Percentiles rank a stretch among this genome's conserved stretches.
Evolutionary conservation across 2,797 vertebrate genomes (phyloP).

Genomic region (Sparus aurata): DNA sequence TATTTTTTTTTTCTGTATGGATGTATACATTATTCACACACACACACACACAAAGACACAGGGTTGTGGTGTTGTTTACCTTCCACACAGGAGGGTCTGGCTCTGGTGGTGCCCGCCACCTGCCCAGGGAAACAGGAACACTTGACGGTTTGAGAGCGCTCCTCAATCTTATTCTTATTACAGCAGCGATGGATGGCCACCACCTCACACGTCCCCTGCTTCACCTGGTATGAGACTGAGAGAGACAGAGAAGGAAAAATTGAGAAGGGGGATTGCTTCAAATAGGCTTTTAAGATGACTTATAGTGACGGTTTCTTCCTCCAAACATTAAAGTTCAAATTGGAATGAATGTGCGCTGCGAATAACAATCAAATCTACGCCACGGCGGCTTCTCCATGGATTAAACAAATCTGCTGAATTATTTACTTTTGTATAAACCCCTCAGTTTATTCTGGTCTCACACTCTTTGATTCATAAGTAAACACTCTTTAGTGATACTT

Average conservation of each 20-base stretch:
- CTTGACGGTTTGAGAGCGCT: constrained; percentile 96
- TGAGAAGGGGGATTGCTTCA: constrained; percentile 11
- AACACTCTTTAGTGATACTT: constrained; percentile 64
- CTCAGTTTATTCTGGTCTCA: constrained; percentile 57
- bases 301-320: constrained; percentile 40
- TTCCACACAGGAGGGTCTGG: constrained; percentile 97
- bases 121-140: constrained; percentile 98
- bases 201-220: constrained; percentile 96
- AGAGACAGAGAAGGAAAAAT: constrained; percentile 20
- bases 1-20: not conserved
- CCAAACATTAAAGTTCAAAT: constrained; percentile 31
- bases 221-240: constrained; percentile 93
- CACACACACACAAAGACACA: not conserved
- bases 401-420: constrained; percentile 64
- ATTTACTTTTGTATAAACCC: constrained; percentile 66
- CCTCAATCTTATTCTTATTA: constrained; percentile 98
- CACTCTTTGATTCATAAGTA: constrained; percentile 64
- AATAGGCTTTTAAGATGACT: constrained; percentile 30
- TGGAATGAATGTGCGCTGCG: constrained; percentile 32
- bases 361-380: constrained; percentile 46
- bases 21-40: not conserved
- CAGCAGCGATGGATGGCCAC: constrained; percentile 96
- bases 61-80: constrained; percentile 82
- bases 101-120: constrained; percentile 94
- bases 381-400: constrained; percentile 36